Base-by-base conservation (phyloP, 2,113 vertebrate genomes). In the Serinus canaria region DNA sequence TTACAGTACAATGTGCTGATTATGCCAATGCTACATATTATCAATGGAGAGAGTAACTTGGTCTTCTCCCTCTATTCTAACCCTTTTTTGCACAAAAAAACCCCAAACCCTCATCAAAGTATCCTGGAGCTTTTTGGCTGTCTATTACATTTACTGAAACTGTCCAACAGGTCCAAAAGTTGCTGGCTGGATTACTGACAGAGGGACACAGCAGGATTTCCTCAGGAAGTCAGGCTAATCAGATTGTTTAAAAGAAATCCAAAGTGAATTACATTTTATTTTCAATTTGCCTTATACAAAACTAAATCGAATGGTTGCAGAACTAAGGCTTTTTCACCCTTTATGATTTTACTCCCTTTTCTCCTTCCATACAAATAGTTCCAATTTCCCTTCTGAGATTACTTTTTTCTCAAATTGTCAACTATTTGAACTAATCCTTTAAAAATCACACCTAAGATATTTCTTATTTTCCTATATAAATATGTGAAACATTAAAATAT, bases 121-220 rank as follows among this genome's bases (percentile, higher is more conserved):
- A 62, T n/a, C 28, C 64, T 64, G 49, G 37, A 64, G 44, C 12
- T 64, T 90, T 87, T 33, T 95, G 66, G 13, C 58, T 43, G 21
- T 11, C 47, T 80, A 16, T 62, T 73, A 53, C 66, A 90, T 39
- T 93, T 69, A 92, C 50, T 74, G 68, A 69, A 90, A 72, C 68
- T 35, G 44, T 35, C 39, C 55, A 77, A 62, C 10, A 62, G 43
- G 30, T 77, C 92, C 79, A 73, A 50, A 93, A 92, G 39, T 16
- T 92, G 39, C 43, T 86, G 91, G 72, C 67, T 94, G 55, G 55
- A 77, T 70, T 83, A 73, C 63, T 74, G 82, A 93, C 79, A 93
- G 52, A 95, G 30, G 33, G 43, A 92, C 88, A 46, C 52, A 95
- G 88, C 85, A 94, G 96, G 94, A 92, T 93, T 95, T 96, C 94